phyloP scores from a whole-genome alignment of 2,797 vertebrate species.

The Pterois miles region DNA sequence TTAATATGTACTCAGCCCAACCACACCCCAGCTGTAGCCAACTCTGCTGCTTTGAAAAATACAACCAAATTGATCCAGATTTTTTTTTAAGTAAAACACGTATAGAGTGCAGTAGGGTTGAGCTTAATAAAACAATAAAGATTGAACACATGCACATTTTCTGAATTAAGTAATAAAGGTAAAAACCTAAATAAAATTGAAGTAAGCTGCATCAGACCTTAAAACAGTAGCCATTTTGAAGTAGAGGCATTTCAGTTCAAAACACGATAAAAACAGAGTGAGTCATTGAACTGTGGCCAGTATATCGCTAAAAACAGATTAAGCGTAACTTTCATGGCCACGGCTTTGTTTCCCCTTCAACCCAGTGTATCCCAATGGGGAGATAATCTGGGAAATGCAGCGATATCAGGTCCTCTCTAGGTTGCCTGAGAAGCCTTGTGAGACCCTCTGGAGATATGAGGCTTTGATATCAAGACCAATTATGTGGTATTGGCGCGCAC shows the following conservation, averaged over 20 bases:
- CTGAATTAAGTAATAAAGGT: background rate
- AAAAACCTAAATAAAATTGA: background rate
- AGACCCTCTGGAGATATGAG: slow-evolving; percentile 81
- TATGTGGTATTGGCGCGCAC: slow-evolving; percentile 66
- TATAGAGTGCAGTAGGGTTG: background rate
- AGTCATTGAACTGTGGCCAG: slow-evolving; percentile 62
- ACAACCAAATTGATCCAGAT: slow-evolving; percentile 7
- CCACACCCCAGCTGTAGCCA: slow-evolving; percentile 11
- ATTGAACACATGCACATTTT: background rate
- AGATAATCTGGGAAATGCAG: slow-evolving; percentile 79
- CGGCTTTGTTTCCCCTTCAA: slow-evolving; percentile 72
- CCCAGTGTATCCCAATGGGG: slow-evolving; percentile 70
- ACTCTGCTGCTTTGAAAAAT: slow-evolving; percentile 2
- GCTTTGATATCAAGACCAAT: slow-evolving; percentile 85
- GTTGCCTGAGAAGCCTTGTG: slow-evolving; percentile 80
- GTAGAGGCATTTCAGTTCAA: slow-evolving; percentile 25
- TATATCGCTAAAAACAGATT: slow-evolving; percentile 72
- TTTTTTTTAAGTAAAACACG: slow-evolving; percentile 2
- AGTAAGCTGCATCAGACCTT: background rate
- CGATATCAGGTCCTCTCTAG: slow-evolving; percentile 77
- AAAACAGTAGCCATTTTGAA: slow-evolving; percentile 49
- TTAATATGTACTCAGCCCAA: slow-evolving; percentile 19
- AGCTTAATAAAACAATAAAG: background rate
- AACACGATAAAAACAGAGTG: slow-evolving; percentile 57
- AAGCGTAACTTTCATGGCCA: slow-evolving; percentile 75